Evolutionary conservation across 2,797 vertebrate genomes (phyloP).

Genomic region (Micrastur ruficollis): DNA sequence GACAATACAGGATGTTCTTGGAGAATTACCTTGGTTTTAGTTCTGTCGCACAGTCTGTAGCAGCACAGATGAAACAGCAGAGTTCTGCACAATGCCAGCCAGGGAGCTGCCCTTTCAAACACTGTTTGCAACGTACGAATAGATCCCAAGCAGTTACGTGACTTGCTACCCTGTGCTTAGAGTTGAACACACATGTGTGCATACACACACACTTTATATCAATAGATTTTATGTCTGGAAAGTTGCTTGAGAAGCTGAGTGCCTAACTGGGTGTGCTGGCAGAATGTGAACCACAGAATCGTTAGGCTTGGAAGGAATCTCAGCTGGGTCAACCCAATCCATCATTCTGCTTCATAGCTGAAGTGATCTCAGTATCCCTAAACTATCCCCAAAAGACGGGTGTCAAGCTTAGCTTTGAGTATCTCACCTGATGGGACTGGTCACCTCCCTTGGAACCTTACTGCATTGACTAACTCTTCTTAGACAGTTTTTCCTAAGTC

Average conservation of each 20-base stretch:
- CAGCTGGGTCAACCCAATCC: not conserved
- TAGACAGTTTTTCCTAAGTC: not conserved
- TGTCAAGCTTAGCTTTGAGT: not conserved
- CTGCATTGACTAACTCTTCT: not conserved
- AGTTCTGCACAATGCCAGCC: fast-evolving
- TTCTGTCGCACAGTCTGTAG: not conserved
- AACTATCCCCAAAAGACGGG: not conserved
- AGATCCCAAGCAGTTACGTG: not conserved
- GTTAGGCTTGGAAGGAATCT: not conserved
- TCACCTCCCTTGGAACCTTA: not conserved
- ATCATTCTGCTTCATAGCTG: not conserved
- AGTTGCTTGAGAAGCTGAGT: not conserved
- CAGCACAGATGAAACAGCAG: not conserved
- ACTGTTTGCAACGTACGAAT: not conserved
- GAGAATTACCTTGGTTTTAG: not conserved
- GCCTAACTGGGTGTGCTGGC: not conserved
- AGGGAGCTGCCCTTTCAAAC: not conserved
- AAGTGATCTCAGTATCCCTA: not conserved
- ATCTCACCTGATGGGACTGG: not conserved
- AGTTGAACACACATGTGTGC: not conserved
- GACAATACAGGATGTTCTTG: not conserved
- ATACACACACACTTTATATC: not conserved
- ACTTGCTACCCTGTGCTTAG: not conserved
- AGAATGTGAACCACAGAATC: not conserved
- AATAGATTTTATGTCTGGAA: not conserved